A percentile compares a stretch with the other conserved stretches of the same genome.
phyloP scores from a whole-genome alignment of 2,113 vertebrate species.

The Sebastes schlegelii region DNA sequence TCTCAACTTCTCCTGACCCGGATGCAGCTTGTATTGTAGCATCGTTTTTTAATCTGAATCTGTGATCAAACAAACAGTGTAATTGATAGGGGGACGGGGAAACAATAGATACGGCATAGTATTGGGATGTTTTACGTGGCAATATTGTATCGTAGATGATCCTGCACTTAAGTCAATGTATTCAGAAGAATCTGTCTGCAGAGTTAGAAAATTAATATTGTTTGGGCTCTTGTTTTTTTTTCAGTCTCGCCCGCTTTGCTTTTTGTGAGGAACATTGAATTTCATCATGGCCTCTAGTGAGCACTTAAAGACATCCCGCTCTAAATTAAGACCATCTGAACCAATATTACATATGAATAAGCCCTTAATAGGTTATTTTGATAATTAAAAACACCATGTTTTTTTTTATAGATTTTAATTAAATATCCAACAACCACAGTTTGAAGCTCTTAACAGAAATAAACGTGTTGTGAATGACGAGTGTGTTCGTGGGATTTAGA shows the following conservation, averaged over 20 bases:
- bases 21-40: background rate
- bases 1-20: background rate
- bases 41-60: no score
- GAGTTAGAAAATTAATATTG: slow-evolving; percentile 18
- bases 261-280: slow-evolving; percentile 34
- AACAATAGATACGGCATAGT: no score
- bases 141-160: no score
- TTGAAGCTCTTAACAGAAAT: background rate
- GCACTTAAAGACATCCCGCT: slow-evolving; percentile 22
- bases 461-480: background rate
- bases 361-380: background rate
- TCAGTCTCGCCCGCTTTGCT: background rate
- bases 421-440: background rate
- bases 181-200: slow-evolving; percentile 25
- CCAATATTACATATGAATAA: slow-evolving; percentile 4
- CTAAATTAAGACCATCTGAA: slow-evolving; percentile 27
- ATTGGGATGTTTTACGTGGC: no score
- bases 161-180: background rate
- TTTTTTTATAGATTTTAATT: slow-evolving; percentile 3
- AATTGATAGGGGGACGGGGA: no score
- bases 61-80: no score
- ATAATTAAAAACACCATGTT: slow-evolving; percentile 4
- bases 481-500: background rate
- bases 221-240: background rate
- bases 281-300: slow-evolving; percentile 34